These are phyloP conservation scores for Ectropis grisescens DNA, from an alignment of 1,140 invertebrate genomes.

Conservation along the genomic window DNA sequence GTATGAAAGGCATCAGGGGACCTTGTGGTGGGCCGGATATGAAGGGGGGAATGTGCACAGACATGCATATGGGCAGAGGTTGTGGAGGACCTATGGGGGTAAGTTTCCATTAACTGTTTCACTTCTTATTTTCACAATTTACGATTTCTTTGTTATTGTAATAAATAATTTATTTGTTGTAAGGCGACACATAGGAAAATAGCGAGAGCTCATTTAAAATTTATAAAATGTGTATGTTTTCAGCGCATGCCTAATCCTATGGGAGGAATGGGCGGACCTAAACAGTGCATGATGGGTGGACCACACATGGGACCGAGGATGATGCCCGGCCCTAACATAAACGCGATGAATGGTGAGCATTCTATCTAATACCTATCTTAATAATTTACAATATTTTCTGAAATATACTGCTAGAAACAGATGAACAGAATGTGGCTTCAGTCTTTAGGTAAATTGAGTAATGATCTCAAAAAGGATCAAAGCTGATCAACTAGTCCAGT, in stretches of 20 bases:
- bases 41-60: conserved; percentile 62
- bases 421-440: no score
- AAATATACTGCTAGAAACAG: no score
- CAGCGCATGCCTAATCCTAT: conserved; percentile 66
- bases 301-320: conserved; percentile 65
- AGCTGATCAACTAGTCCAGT: no score
- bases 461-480: no score
- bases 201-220: no score
- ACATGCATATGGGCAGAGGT: conserved; percentile 66
- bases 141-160: no score
- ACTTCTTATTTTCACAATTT: no score
- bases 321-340: conserved; percentile 68
- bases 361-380: not conserved
- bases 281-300: conserved; percentile 66
- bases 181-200: no score
- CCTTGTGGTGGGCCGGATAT: conserved; percentile 64
- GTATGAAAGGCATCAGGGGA: conserved; percentile 59
- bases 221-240: no score
- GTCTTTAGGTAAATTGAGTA: no score
- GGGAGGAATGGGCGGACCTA: conserved; percentile 63
- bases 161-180: no score
- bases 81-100: conserved; percentile 67
- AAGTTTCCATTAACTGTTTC: conserved; percentile 25
- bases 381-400: not conserved
- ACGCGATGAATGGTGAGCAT: conserved; percentile 62